A percentile compares a stretch with the other conserved stretches of the same genome.
These are phyloP conservation scores for Oncorhynchus masou DNA, from an alignment of 2,113 vertebrate genomes.

Conservation along the genomic window DNA sequence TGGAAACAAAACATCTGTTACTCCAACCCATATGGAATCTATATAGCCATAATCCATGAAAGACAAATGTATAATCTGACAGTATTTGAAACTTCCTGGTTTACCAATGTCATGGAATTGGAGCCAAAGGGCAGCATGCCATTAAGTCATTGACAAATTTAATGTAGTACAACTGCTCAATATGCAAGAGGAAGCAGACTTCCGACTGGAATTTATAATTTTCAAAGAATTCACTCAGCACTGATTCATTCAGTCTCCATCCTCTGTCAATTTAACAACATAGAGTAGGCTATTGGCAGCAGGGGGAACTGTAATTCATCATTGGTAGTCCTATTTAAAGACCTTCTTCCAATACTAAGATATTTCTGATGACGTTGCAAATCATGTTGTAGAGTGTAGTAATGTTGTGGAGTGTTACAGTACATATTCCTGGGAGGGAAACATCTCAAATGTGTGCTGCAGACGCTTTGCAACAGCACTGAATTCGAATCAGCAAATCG, in stretches of 20 bases:
- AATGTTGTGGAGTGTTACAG: no score
- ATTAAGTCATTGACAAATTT: not conserved
- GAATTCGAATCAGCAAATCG: not conserved
- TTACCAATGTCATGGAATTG: not conserved
- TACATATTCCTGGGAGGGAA: no score
- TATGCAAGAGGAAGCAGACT: not conserved
- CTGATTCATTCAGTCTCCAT: slow-evolving; percentile 1
- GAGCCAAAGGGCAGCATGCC: not conserved
- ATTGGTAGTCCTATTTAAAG: slow-evolving; percentile 4
- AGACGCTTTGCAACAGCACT: not conserved
- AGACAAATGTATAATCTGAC: not conserved
- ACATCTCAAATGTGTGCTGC: not conserved
- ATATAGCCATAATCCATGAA: not conserved
- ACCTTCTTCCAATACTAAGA: no score
- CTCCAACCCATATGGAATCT: not conserved
- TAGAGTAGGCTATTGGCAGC: not conserved
- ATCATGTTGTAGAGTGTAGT: no score
- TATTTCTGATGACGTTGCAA: no score
- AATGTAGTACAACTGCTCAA: not conserved
- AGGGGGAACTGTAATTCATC: not conserved
- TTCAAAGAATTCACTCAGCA: slow-evolving; percentile 10
- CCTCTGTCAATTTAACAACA: not conserved
- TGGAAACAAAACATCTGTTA: slow-evolving; percentile 49
- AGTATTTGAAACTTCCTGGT: not conserved
- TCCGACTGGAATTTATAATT: slow-evolving; percentile 15